phyloP scores from a whole-genome alignment of 2,797 vertebrate species.

The Masticophis lateralis region DNA sequence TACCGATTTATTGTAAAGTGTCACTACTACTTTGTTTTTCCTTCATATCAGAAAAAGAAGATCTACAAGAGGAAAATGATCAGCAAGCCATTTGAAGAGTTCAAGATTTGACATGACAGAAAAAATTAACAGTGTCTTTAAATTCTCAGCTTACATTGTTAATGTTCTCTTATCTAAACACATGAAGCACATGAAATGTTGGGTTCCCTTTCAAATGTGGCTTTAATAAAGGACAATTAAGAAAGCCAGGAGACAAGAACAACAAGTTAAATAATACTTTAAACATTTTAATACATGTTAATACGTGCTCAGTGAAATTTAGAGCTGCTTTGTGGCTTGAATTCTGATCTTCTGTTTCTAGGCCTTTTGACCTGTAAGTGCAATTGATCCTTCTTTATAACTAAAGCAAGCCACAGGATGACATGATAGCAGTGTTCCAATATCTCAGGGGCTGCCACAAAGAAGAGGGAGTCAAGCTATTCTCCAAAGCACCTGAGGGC shows the following conservation, averaged over 20 bases:
- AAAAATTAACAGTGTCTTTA: neutral
- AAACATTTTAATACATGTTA: neutral
- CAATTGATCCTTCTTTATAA: neutral
- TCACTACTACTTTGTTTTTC: neutral
- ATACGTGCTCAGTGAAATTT: neutral
- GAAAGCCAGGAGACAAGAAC: constrained; percentile 36
- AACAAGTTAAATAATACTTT: neutral
- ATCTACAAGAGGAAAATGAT: neutral
- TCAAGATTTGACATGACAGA: neutral
- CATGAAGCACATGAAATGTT: neutral
- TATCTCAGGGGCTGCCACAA: neutral
- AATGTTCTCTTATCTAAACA: neutral
- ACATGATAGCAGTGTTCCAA: neutral
- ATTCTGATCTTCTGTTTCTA: neutral
- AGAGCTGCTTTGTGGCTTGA: neutral
- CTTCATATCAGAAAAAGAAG: neutral
- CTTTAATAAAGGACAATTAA: constrained; percentile 3
- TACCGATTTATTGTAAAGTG: neutral
- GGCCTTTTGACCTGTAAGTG: neutral
- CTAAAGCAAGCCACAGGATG: neutral
- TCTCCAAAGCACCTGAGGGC: no score
- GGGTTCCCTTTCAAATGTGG: neutral
- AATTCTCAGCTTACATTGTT: neutral
- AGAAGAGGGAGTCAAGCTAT: neutral
- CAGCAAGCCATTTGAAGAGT: neutral